Conservation (phyloP, 2,113 vertebrate species). For the Tachysurus fulvidraco region DNA sequence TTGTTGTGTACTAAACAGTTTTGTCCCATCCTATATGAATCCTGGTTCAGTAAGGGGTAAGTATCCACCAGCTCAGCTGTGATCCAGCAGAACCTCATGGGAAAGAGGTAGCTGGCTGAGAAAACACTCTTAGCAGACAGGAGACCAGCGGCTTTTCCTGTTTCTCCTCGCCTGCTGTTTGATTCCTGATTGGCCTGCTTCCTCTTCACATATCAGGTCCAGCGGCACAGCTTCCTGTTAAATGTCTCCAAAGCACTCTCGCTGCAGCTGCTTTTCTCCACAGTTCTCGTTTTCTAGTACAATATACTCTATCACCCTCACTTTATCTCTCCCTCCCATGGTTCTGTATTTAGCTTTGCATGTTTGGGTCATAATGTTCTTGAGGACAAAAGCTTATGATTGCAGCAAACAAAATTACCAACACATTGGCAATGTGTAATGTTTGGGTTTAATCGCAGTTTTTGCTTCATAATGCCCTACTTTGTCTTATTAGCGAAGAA, state of each 20-base stretch:
- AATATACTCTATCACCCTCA: neutral
- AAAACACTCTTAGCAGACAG: conserved; percentile 61
- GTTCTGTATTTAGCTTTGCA: neutral
- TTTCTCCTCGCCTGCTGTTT: conserved; percentile 55
- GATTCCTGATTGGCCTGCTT: conserved; percentile 57
- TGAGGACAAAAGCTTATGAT: neutral
- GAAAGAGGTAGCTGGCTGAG: conserved; percentile 57
- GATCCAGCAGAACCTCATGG: conserved; percentile 55
- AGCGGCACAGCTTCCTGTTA: conserved; percentile 58
- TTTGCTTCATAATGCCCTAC: neutral
- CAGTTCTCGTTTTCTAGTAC: neutral
- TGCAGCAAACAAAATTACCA: neutral
- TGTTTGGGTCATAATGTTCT: neutral
- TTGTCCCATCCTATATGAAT: neutral
- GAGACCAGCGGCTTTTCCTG: conserved; percentile 56
- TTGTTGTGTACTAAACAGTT: neutral
- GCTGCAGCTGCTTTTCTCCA: conserved; percentile 2
- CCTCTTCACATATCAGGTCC: conserved; percentile 61
- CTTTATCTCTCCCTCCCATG: neutral
- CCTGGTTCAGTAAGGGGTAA: conserved; percentile 13
- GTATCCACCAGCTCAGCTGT: conserved; percentile 41
- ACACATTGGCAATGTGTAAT: neutral
- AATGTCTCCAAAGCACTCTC: conserved; percentile 36
- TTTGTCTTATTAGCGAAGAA: neutral
- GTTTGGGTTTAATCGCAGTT: conserved; percentile 2